Percentiles rank a stretch among this genome's conserved stretches.
Evolutionary conservation across 2,113 vertebrate genomes (phyloP).

Genomic region (Antechinus flavipes): DNA sequence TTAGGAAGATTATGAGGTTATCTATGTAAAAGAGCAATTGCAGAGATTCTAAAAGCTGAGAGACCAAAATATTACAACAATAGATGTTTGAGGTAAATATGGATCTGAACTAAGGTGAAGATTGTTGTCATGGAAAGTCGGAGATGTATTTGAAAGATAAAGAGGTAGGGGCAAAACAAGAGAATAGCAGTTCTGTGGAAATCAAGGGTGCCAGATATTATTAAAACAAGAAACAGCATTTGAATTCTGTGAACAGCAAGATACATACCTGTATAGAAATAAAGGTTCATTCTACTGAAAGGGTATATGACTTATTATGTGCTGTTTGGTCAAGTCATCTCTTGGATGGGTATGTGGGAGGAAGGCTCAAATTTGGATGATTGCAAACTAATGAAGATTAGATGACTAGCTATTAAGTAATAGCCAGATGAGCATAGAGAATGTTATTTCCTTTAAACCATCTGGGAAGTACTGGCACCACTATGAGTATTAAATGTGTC

Average conservation of each 20-base stretch:
- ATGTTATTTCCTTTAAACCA: neutral
- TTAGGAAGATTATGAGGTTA: neutral
- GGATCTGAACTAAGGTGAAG: neutral
- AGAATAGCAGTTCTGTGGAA: neutral
- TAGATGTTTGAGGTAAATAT: neutral
- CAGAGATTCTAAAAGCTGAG: neutral
- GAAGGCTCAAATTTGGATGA: neutral
- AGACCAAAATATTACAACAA: neutral
- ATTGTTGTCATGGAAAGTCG: neutral
- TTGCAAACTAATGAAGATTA: neutral
- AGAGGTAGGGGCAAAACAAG: neutral
- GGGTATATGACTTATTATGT: neutral
- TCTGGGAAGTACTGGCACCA: neutral
- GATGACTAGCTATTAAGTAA: neutral
- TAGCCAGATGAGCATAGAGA: neutral
- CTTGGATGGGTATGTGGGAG: neutral
- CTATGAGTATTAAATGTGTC: neutral
- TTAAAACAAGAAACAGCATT: neutral
- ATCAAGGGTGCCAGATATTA: neutral
- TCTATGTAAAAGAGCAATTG: neutral
- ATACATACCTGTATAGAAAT: neutral
- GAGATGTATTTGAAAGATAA: neutral
- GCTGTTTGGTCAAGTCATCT: neutral
- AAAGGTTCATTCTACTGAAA: neutral
- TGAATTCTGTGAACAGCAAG: neutral